phyloP scores from a whole-genome alignment of 2,113 vertebrate species.

The Gavialis gangeticus region DNA sequence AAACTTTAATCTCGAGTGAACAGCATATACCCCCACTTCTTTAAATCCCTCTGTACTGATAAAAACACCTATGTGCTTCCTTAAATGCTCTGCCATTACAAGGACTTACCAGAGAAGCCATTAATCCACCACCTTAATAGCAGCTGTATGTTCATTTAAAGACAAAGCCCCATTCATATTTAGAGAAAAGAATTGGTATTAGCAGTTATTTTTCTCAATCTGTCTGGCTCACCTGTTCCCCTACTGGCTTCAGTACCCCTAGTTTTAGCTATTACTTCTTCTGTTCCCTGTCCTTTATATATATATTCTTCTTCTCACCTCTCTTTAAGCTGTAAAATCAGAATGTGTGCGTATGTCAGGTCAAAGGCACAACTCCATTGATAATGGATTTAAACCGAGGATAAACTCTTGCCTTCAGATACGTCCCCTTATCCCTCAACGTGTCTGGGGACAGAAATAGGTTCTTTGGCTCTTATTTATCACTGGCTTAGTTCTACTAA shows the following conservation, averaged over 20 bases:
- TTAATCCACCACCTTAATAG: background rate
- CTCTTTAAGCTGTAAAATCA: background rate
- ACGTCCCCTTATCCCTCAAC: background rate
- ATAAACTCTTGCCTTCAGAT: background rate
- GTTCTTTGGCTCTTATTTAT: background rate
- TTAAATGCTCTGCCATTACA: background rate
- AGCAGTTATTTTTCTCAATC: background rate
- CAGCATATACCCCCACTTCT: background rate
- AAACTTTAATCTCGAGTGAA: background rate
- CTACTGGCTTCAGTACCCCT: background rate
- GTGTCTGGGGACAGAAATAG: background rate
- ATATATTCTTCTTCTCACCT: background rate
- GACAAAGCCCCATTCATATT: background rate
- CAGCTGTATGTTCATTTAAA: background rate
- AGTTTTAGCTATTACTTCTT: background rate
- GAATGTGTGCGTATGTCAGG: background rate
- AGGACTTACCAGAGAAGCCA: background rate
- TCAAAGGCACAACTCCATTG: background rate
- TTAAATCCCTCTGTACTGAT: background rate
- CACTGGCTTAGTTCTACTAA: background rate
- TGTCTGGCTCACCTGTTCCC: background rate
- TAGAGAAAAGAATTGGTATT: background rate
- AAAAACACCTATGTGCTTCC: background rate
- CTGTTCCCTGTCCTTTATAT: background rate
- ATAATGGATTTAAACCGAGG: background rate